phyloP scores from a whole-genome alignment of 2,888 invertebrate genomes.

The Leucania comma region DNA sequence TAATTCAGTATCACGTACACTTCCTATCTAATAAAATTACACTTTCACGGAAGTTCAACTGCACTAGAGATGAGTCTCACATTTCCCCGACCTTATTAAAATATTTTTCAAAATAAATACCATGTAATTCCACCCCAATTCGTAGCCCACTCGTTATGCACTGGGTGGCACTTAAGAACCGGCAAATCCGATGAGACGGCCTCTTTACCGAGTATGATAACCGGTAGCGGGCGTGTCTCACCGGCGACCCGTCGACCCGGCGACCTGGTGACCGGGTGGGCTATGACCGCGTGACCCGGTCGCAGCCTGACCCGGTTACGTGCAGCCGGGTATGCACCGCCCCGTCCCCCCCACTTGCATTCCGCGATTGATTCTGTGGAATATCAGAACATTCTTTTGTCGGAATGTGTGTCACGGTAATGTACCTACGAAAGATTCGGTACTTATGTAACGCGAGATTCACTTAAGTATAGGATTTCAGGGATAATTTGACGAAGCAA shows the following conservation, averaged over 20 bases:
- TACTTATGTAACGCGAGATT: constrained; percentile 27
- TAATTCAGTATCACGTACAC: constrained; percentile 12
- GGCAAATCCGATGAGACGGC: constrained; percentile 66
- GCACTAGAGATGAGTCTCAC: constrained; percentile 1
- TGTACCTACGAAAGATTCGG: constrained; percentile 25
- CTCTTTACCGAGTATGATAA: constrained; percentile 52
- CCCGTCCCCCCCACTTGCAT: constrained; percentile 72
- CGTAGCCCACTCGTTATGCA: constrained; percentile 56
- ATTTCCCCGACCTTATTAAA: constrained; percentile 4
- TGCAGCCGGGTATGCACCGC: constrained; percentile 72
- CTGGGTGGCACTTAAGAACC: constrained; percentile 65
- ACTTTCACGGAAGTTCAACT: background rate
- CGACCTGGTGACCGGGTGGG: constrained; percentile 71
- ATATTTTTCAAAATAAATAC: constrained; percentile 28
- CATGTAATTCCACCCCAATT: constrained; percentile 32
- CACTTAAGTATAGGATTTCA: constrained; percentile 4
- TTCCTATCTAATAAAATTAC: constrained; percentile 4
- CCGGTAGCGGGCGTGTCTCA: constrained; percentile 66
- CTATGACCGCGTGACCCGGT: constrained; percentile 83
- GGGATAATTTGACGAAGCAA: constrained; percentile 9
- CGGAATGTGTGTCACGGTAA: constrained; percentile 56
- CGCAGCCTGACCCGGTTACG: constrained; percentile 81
- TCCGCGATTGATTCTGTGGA: constrained; percentile 78
- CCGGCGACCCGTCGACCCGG: constrained; percentile 61
- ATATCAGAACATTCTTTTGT: constrained; percentile 62